A percentile compares a stretch with the other conserved stretches of the same genome.
Conservation (phyloP, 2,888 invertebrate species). For the Lissocephala sabroskyi region DNA sequence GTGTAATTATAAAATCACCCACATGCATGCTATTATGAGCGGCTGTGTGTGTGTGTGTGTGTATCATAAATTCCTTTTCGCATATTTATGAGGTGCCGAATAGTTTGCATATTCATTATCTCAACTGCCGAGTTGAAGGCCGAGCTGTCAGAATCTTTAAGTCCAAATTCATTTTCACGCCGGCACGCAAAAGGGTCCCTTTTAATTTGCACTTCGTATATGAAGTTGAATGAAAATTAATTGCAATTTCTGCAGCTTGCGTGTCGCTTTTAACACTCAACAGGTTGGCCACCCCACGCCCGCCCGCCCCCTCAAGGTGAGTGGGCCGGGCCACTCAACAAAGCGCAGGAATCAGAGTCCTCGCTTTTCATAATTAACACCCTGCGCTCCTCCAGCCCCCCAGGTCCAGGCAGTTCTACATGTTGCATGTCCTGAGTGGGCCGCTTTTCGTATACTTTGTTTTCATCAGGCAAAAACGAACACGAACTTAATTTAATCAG, state of each 20-base stretch:
- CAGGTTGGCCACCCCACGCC: constrained; percentile 45
- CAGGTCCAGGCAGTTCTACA: constrained; percentile 25
- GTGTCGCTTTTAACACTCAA: constrained; percentile 20
- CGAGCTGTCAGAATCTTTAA: constrained; percentile 21
- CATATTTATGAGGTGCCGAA: background rate
- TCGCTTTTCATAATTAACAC: too few species aligned
- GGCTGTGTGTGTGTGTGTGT: background rate
- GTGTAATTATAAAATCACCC: constrained; percentile 36
- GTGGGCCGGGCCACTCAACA: constrained; percentile 27
- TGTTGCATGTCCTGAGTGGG: constrained; percentile 39
- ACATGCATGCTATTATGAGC: too few species aligned
- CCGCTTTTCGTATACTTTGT: constrained; percentile 30
- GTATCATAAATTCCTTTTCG: background rate
- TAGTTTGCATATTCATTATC: background rate
- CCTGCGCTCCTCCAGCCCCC: too few species aligned
- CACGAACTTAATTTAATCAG: too few species aligned
- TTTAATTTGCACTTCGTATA: background rate
- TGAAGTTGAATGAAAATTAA: background rate
- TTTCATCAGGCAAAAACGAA: constrained; percentile 38
- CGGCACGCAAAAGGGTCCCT: background rate
- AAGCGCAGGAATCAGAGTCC: background rate
- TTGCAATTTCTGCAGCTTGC: constrained; percentile 27
- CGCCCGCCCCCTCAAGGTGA: constrained; percentile 4
- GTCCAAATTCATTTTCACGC: too few species aligned
- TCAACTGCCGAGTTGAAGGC: too few species aligned